Percentiles rank a stretch among this genome's conserved stretches.
Conservation (phyloP, 2,113 vertebrate genomes). For the Myrmecobius fasciatus region DNA sequence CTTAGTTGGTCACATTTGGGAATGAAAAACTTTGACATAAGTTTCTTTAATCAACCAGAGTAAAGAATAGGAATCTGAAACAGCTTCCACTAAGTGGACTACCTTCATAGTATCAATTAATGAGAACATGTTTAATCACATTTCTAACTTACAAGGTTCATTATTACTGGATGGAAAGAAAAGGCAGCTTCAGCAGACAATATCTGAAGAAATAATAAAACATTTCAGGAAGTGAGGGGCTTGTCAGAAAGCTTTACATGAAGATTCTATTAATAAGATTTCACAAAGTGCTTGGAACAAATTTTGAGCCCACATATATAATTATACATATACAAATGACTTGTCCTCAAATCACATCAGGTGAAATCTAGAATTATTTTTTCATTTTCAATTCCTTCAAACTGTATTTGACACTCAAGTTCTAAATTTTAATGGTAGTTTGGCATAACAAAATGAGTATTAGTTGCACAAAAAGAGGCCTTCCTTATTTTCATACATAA, state of each 20-base stretch:
- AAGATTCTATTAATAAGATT: not conserved
- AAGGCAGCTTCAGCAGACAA: not conserved
- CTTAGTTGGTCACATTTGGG: not conserved
- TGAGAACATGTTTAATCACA: not conserved
- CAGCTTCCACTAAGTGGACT: not conserved
- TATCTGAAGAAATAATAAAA: not conserved
- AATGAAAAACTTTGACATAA: not conserved
- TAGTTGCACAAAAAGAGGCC: not conserved
- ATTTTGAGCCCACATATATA: slow-evolving; percentile 46
- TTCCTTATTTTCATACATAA: not conserved
- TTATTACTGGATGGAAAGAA: not conserved
- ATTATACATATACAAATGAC: slow-evolving; percentile 23
- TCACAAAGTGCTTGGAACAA: not conserved
- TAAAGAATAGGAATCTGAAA: not conserved
- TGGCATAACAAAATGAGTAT: not conserved
- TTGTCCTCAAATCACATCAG: slow-evolving; percentile 11
- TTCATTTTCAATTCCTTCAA: slow-evolving; percentile 26
- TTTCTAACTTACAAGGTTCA: not conserved
- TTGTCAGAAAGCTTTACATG: not conserved
- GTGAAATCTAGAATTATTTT: slow-evolving; percentile 12
- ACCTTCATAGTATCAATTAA: not conserved
- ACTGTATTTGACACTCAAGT: not conserved
- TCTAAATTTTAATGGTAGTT: not conserved
- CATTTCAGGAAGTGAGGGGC: not conserved
- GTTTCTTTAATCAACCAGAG: slow-evolving; percentile 2